Conservation (phyloP, 2,888 invertebrate species). For the Itoplectis maculator region DNA sequence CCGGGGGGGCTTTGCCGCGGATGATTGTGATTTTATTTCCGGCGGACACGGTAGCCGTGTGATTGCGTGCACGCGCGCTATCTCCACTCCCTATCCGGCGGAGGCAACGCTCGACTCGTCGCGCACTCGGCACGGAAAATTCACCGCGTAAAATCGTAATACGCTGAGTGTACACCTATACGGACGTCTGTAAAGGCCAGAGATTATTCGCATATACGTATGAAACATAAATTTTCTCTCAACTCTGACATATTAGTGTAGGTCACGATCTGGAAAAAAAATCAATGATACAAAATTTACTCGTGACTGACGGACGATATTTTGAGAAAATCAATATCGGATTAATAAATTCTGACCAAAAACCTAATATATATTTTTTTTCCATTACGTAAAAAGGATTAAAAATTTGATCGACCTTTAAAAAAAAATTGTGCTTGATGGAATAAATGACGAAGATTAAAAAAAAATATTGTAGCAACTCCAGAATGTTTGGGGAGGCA, state of each 20-base stretch:
- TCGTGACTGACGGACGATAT: not conserved
- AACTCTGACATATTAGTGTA: not conserved
- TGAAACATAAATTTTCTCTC: constrained; percentile 1
- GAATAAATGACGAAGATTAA: not conserved
- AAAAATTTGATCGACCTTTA: too few species aligned
- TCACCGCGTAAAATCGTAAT: constrained; percentile 54
- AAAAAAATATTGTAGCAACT: not conserved
- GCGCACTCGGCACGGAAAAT: constrained; percentile 7
- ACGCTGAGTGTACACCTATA: constrained; percentile 55
- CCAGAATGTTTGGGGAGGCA: not conserved
- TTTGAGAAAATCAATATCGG: not conserved
- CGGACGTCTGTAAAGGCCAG: constrained; percentile 18
- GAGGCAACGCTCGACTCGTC: constrained; percentile 50
- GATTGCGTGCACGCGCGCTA: constrained; percentile 74
- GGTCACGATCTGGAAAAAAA: not conserved
- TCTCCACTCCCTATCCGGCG: constrained; percentile 50
- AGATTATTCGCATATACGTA: not conserved
- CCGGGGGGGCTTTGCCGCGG: constrained; percentile 13
- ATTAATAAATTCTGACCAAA: too few species aligned
- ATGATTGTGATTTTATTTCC: constrained; percentile 75
- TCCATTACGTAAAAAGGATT: too few species aligned
- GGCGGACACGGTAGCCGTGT: constrained; percentile 74
- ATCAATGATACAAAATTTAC: not conserved
- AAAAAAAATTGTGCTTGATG: not conserved
- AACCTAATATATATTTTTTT: too few species aligned